Conservation (phyloP, 2,888 invertebrate species). For the Atrina japonica region DNA sequence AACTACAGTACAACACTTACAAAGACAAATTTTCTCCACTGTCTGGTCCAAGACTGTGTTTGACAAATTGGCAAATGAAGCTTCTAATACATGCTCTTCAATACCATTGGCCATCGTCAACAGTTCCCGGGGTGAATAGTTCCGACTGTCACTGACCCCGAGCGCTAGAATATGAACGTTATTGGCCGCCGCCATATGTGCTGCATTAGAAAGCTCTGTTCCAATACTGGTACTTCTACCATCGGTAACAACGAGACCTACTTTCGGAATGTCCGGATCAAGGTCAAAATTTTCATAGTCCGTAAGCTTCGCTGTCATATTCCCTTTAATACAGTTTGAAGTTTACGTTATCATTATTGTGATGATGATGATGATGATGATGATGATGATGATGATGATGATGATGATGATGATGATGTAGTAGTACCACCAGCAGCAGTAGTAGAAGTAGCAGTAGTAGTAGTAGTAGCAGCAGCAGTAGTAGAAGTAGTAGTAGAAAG, state of each 20-base stretch:
- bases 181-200: conserved; percentile 10
- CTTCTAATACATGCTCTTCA: background rate
- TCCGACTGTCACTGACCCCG: conserved; percentile 1
- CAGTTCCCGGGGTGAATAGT: conserved; percentile 1
- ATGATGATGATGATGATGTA: too few relatives aligned
- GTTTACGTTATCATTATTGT: too few relatives aligned
- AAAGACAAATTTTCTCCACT: conserved; percentile 15
- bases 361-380: too few relatives aligned
- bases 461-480: too few relatives aligned
- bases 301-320: conserved; percentile 21
- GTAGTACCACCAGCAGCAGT: too few relatives aligned
- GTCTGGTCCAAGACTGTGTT: background rate
- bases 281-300: background rate
- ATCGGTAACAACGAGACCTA: conserved; percentile 23
- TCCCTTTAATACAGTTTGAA: background rate
- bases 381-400: too few relatives aligned
- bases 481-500: too few relatives aligned
- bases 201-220: background rate
- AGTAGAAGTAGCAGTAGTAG: too few relatives aligned
- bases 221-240: conserved; percentile 14
- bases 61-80: conserved; percentile 7
- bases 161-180: conserved; percentile 16
- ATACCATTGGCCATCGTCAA: conserved; percentile 16
- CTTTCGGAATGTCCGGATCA: conserved; percentile 1
- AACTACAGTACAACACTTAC: conserved; percentile 1